Conservation (phyloP, 2,888 invertebrate genomes). For the Periphyllus acericola region DNA sequence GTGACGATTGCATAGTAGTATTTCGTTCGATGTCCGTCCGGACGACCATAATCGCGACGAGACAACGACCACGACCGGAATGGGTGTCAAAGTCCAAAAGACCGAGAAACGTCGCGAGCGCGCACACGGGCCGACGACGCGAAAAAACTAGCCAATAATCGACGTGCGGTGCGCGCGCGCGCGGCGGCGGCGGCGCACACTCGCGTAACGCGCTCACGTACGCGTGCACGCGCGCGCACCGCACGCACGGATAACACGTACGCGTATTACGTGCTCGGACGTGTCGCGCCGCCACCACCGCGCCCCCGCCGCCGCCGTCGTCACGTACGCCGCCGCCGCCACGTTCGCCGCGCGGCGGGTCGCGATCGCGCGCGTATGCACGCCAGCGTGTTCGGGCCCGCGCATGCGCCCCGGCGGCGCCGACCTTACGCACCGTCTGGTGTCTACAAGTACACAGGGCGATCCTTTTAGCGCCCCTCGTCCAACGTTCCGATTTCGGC, state of each 20-base stretch:
- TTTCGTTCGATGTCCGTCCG: constrained; percentile 4
- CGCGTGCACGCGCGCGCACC: too few species aligned
- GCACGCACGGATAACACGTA: too few species aligned
- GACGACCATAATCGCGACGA: constrained; percentile 50
- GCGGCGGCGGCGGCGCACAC: neutral
- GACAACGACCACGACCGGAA: constrained; percentile 32
- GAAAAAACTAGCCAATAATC: constrained; percentile 26
- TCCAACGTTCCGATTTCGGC: too few species aligned
- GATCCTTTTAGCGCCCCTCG: too few species aligned
- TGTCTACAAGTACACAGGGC: too few species aligned
- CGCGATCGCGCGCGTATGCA: neutral
- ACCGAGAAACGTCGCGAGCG: neutral
- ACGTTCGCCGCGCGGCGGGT: neutral
- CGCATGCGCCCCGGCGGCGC: neutral
- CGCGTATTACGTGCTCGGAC: neutral
- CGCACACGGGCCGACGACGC: constrained; percentile 16
- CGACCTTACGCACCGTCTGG: neutral
- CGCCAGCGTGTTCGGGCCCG: neutral
- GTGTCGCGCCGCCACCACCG: neutral
- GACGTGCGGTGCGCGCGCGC: neutral
- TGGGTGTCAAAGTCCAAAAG: constrained; percentile 42
- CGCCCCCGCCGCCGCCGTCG: too few species aligned
- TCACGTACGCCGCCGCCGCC: too few species aligned
- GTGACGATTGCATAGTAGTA: constrained; percentile 28
- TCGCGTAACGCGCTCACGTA: too few species aligned